Base-by-base conservation (phyloP, 2,113 vertebrate genomes). In the Nesospiza acunhae region DNA sequence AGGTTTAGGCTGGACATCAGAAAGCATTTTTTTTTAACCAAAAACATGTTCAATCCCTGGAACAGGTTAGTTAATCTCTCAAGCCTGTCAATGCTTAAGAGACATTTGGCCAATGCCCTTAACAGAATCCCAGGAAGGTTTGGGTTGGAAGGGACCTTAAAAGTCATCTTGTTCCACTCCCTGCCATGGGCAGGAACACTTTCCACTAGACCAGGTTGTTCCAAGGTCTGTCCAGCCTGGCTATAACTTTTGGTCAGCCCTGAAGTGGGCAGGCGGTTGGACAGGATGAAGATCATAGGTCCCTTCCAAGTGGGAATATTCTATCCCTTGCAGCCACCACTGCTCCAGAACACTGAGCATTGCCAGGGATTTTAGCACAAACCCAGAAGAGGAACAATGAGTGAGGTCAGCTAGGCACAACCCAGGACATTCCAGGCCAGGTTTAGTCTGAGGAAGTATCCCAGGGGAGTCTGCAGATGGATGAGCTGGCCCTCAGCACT, bases 301-400 rank as follows among this genome's bases (percentile, higher is more conserved):
- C 24, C 13, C 30, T 52, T 58, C 47, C 59, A 52, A n/a, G 4
- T 20, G 53, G 77, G 78, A 58, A 68, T 22, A 52, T 27, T 44
- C 23, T 21, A 8, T 19, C 44, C 49, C 26, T 27, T 8, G 20
- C 50, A 82, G 44, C 26, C 76, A 53, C 37, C 23, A 4, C 17
- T 2, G 1, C 41, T 56, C 50, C 42, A 53, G 42, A 27, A 24
- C 24, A 77, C 42, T 0, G 0, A 68, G 17, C 39, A 74, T 5
- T 59, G 19, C 39, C 37, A n/a, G 26, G 18, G 35, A 66, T 37
- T 60, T 74, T 26, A 60, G 33, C 37, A 74, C 3, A 3, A 46
- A 37, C 26, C 23, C 41, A 52, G 39, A 26, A 47, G 6, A 28
- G 26, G 26, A 85, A 11, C 13, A 55, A 11, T 15, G 41, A 64